Percentiles rank a stretch among this genome's conserved stretches.
Evolutionary conservation across 1,140 invertebrate species (phyloP).

Genomic region (Mercenaria mercenaria): DNA sequence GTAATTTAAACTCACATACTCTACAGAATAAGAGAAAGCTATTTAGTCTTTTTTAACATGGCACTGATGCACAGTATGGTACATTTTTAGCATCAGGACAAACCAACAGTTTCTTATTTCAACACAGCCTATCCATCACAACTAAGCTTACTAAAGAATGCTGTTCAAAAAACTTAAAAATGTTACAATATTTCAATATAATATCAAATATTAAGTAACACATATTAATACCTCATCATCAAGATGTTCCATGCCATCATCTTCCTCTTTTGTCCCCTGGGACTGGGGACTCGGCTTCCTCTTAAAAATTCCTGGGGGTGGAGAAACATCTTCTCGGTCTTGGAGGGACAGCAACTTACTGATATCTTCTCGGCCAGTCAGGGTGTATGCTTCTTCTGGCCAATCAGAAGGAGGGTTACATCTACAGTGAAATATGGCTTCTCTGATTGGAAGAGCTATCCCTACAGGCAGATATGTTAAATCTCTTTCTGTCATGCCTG

Average conservation of each 20-base stretch:
- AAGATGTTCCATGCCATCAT: slow-evolving; percentile 90
- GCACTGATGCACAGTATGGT: too few species aligned
- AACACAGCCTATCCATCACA: too few species aligned
- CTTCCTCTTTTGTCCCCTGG: slow-evolving; percentile 86
- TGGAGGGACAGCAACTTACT: slow-evolving; percentile 76
- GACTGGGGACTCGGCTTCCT: slow-evolving; percentile 59
- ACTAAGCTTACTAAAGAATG: too few species aligned
- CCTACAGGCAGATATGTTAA: slow-evolving; percentile 92
- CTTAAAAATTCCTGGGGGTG: slow-evolving; percentile 68
- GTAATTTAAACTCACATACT: not conserved
- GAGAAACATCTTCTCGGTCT: slow-evolving; percentile 57
- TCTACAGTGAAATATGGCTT: slow-evolving; percentile 92
- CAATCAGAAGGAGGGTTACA: slow-evolving; percentile 92
- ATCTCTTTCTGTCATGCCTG: slow-evolving; percentile 89
- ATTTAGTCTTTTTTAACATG: too few species aligned
- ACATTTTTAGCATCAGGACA: too few species aligned
- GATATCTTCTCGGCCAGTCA: slow-evolving; percentile 89
- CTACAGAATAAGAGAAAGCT: not conserved
- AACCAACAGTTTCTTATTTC: too few species aligned
- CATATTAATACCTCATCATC: slow-evolving; percentile 88
- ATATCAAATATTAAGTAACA: too few species aligned
- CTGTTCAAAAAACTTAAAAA: too few species aligned
- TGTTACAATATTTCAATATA: too few species aligned
- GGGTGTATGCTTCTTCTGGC: slow-evolving; percentile 91
- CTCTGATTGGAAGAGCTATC: slow-evolving; percentile 91